Conservation (phyloP, 2,888 invertebrate genomes). For the Minunthozetes semirufus region DNA sequence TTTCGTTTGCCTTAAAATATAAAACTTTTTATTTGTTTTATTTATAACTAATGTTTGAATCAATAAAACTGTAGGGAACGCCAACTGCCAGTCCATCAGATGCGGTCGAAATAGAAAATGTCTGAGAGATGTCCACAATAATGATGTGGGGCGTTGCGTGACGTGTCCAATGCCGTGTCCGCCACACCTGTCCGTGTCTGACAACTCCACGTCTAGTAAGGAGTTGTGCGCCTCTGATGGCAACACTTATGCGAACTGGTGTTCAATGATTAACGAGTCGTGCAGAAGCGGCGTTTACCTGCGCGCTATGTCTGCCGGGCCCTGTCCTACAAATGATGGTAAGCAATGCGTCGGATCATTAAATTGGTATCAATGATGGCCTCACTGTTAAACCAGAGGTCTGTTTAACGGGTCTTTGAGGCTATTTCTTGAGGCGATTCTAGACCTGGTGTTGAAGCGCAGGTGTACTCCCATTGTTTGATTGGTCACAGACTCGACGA, state of each 20-base stretch:
- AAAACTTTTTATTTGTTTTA: neutral
- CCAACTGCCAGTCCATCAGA: slow-evolving; percentile 60
- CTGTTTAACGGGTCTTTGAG: neutral
- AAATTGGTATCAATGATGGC: neutral
- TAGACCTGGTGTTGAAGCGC: neutral
- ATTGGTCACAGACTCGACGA: neutral
- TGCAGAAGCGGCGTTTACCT: slow-evolving; percentile 50
- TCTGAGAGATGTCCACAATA: slow-evolving; percentile 56
- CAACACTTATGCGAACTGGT: slow-evolving; percentile 67
- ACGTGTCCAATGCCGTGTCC: slow-evolving; percentile 53
- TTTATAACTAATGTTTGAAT: neutral
- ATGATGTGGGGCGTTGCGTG: slow-evolving; percentile 64
- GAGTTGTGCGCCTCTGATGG: slow-evolving; percentile 65
- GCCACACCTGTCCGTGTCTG: slow-evolving; percentile 40
- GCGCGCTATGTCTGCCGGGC: slow-evolving; percentile 36
- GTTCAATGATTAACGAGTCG: slow-evolving; percentile 69
- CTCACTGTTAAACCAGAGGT: neutral
- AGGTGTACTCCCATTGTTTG: slow-evolving; percentile 8
- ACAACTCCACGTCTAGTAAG: neutral
- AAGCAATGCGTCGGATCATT: neutral
- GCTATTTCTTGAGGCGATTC: neutral
- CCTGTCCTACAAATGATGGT: slow-evolving; percentile 38
- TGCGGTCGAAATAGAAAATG: slow-evolving; percentile 64
- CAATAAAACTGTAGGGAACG: slow-evolving; percentile 53
- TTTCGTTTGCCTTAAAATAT: slow-evolving; percentile 30